Conservation (phyloP, 64 coral and sea anemone species). For the Astreopora myriophthalma region DNA sequence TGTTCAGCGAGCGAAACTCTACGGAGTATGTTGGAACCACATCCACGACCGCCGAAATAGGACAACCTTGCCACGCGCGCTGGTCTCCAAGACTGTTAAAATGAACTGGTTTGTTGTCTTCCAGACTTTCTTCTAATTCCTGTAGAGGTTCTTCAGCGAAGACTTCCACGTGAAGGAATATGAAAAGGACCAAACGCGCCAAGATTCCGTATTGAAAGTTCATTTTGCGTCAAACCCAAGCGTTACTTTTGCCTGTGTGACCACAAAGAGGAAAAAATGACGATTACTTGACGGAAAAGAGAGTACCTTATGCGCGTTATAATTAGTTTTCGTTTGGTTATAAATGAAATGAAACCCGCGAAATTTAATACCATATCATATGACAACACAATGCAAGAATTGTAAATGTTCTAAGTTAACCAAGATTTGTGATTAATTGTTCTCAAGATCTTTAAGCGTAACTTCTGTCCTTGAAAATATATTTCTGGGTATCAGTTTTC, state of each 20-base stretch:
- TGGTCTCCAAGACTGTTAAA: slow-evolving; percentile 47
- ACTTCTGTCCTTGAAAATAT: no score
- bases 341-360: no score
- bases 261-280: slow-evolving; percentile 41
- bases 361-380: no score
- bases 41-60: slow-evolving; percentile 65
- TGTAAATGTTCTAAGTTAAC: no score
- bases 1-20: slow-evolving; percentile 77
- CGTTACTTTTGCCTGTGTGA: slow-evolving; percentile 41
- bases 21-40: slow-evolving; percentile 78
- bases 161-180: background rate
- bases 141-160: background rate
- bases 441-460: no score
- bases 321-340: no score
- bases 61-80: slow-evolving; percentile 54
- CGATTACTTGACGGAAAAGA: slow-evolving; percentile 33
- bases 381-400: no score
- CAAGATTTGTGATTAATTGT: no score
- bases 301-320: no score
- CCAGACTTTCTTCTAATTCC: background rate
- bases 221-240: slow-evolving; percentile 19
- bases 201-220: slow-evolving; percentile 8
- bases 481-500: no score
- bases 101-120: slow-evolving; percentile 39
- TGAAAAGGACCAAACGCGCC: slow-evolving; percentile 6